Evolutionary conservation across 2,888 invertebrate genomes (phyloP).

Genomic region (Rhamphomyia laevipes): DNA sequence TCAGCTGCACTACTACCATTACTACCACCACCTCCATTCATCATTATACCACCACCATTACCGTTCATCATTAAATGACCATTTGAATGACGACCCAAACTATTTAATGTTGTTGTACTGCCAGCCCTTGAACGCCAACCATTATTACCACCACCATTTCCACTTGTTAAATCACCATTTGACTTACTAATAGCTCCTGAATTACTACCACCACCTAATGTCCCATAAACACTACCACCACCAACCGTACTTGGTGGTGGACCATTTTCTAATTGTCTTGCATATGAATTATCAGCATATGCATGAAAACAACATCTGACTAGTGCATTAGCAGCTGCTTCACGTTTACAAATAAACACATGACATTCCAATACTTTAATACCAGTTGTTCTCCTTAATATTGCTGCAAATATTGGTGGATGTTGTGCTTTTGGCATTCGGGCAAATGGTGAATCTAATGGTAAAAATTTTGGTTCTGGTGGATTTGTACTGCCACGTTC

Average conservation of each 20-base stretch:
- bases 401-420: conserved; percentile 94
- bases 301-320: conserved; percentile 96
- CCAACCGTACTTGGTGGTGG: conserved; percentile 35
- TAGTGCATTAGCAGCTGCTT: conserved; percentile 94
- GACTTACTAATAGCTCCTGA: conserved; percentile 34
- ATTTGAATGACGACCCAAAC: conserved; percentile 40
- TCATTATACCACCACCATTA: conserved; percentile 22
- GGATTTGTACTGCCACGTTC: conserved; percentile 51
- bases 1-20: conserved; percentile 32
- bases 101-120: conserved; percentile 49
- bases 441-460: conserved; percentile 92
- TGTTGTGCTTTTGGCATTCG: conserved; percentile 85
- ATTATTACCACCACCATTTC: conserved; percentile 18
- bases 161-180: conserved; percentile 24
- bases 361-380: conserved; percentile 98
- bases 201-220: conserved; percentile 38
- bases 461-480: conserved; percentile 78
- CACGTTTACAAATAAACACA: conserved; percentile 93
- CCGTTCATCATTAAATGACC: conserved; percentile 22
- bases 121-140: conserved; percentile 47
- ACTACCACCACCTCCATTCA: conserved; percentile 20
- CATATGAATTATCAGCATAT: conserved; percentile 91
- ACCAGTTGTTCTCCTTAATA: conserved; percentile 87
- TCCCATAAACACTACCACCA: conserved; percentile 45
- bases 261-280: conserved; percentile 63